A percentile compares a stretch with the other conserved stretches of the same genome.
phyloP scores from a whole-genome alignment of 2,113 vertebrate species.

The Semnornis frantzii region DNA sequence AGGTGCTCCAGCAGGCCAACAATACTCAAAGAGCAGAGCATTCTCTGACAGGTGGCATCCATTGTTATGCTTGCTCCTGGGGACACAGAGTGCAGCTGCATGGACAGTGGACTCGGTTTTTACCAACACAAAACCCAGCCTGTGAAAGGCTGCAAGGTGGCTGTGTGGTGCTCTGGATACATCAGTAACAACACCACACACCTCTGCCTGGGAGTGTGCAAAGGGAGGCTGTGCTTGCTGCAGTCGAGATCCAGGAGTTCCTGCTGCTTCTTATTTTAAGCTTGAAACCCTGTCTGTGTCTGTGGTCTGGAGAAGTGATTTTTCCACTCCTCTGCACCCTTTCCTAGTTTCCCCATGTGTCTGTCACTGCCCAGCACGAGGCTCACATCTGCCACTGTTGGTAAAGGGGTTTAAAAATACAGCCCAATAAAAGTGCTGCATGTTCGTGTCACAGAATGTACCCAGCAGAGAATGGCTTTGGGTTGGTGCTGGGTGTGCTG shows the following conservation, averaged over 20 bases:
- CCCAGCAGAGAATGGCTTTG: background rate
- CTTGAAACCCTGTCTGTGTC: background rate
- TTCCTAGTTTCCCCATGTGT: background rate
- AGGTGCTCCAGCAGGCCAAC: background rate
- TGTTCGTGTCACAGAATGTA: background rate
- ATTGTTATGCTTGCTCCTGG: background rate
- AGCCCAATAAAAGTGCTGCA: background rate
- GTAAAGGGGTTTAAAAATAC: slow-evolving; percentile 17
- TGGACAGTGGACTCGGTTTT: background rate
- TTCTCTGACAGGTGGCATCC: background rate
- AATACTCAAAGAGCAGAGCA: background rate
- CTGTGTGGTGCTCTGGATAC: background rate
- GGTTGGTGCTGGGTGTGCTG: background rate
- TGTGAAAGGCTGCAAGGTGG: background rate
- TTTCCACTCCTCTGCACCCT: background rate
- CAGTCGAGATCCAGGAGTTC: background rate
- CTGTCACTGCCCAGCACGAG: background rate
- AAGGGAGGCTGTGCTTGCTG: background rate
- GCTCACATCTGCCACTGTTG: background rate
- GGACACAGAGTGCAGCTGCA: background rate
- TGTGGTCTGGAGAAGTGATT: background rate
- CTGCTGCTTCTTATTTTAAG: slow-evolving; percentile 1
- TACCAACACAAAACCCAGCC: background rate
- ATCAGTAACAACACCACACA: background rate
- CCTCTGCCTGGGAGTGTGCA: background rate